phyloP scores from a whole-genome alignment of 2,888 invertebrate species.

The Metellina segmentata region DNA sequence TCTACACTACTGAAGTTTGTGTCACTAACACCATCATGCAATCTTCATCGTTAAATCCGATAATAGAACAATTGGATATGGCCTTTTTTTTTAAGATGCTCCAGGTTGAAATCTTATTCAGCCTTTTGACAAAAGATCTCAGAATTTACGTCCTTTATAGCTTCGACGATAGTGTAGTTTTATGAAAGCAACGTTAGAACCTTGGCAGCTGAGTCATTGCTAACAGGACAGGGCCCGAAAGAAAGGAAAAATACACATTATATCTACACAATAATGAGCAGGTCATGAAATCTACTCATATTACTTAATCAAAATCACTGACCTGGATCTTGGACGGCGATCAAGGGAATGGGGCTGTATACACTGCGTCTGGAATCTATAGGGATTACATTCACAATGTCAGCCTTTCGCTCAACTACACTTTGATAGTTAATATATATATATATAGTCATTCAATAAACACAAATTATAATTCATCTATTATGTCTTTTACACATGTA shows the following conservation, averaged over 20 bases:
- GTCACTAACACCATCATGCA: too few species aligned
- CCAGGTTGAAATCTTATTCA: too few species aligned
- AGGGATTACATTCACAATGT: slow-evolving; percentile 72
- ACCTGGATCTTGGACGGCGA: slow-evolving; percentile 76
- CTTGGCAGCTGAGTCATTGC: neutral
- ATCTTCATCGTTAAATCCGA: too few species aligned
- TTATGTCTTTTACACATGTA: neutral
- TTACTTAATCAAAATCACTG: slow-evolving; percentile 66
- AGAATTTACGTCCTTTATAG: too few species aligned
- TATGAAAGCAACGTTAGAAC: neutral
- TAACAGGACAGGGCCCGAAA: neutral
- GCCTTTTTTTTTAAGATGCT: too few species aligned
- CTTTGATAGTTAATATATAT: slow-evolving; percentile 4
- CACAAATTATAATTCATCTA: slow-evolving; percentile 7
- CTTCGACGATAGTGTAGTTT: neutral
- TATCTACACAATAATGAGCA: slow-evolving; percentile 21
- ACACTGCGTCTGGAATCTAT: slow-evolving; percentile 74
- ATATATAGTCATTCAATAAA: slow-evolving; percentile 12
- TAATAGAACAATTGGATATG: too few species aligned
- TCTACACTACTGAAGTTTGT: too few species aligned
- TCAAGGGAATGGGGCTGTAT: slow-evolving; percentile 74
- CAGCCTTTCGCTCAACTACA: slow-evolving; percentile 37
- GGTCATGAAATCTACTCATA: slow-evolving; percentile 46
- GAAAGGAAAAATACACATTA: neutral
- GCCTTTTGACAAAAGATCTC: too few species aligned